Base-by-base conservation (phyloP, 2,797 vertebrate species). In the Parauchenoglanis ngamensis region DNA sequence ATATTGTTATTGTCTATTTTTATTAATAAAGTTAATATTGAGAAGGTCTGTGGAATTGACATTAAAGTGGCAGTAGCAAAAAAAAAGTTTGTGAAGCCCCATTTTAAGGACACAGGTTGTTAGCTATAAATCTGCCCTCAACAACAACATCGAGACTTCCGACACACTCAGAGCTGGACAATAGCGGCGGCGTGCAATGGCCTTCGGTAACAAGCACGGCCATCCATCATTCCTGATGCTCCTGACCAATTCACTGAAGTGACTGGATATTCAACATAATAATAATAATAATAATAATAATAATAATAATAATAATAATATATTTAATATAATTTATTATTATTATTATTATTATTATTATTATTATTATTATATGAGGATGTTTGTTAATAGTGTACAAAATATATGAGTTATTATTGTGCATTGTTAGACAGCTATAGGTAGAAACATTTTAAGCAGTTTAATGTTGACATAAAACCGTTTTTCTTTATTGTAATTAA, bases 121-220 rank as follows among this genome's bases (percentile, higher is more conserved):
- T 93, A 92, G 90, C 87, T 90, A 95, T 94, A 93, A 94, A 95
- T 95, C 92, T 94, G 89, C 92, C 89, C 84, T 46, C 44, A 57
- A 85, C 84, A 90, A 92, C 76, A 90, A 89, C 87, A 88, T 54
- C 21, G 40, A 75, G 54, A 90, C 68, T 91, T 90, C 91, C 87
- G 89, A 40, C 21, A 89, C 86, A 84, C 83, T 92, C 91, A 87
- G 90, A 87, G 25, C 13, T n/a, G 87, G 86, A 88, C 72, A 91
- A 89, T 86, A 84, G 90, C 46, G 88, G 89, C 91, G 86, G 91
- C 89, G 82, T 87, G 31, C 49, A 0, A 56, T 6, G 89, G 67
- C 87, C 70, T 85, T 87, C 72, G 82, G n/a, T 25, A 86, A 79
- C n/a, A 65, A 86, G 75, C 82, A 73, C 8, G 28, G 15, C 80